Base-by-base conservation (phyloP, 1,140 invertebrate species). In the Brachionus calyciflorus region DNA sequence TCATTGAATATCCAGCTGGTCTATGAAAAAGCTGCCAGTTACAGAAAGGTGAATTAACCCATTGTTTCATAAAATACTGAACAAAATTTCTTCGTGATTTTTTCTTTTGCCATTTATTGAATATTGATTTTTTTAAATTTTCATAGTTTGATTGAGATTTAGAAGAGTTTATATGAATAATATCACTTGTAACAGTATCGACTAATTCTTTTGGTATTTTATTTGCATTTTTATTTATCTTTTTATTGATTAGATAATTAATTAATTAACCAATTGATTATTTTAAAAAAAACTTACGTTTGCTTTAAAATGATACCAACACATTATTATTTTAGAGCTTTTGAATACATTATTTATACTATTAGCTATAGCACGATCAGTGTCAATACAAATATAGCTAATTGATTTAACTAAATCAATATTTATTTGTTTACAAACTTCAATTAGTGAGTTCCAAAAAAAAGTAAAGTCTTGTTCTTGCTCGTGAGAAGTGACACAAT, bases 171-270 rank as follows among this genome's bases (percentile, higher is more conserved):
- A 53, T n/a, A 24, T 53, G 21, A 21, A 53, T 19, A 53, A 53
- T 53, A 53, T 53, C 51, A 24, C 24, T 53, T 9, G 24, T 24
- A 53, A 53, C 21, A 21, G 24, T 21, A 53, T 53, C 51, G 17
- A 21, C n/a, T 21, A 53, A 26, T 9, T 19, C 10, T 53, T 53
- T 53, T 10, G 51, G 51, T n/a, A 53, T 53, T 53, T 53, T 53
- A 21, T 53, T 53, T 53, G 9, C 17, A 53, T 53, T 53, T 53
- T 53, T 53, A 21, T 53, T 53, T 21, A 53, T 53, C 51, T 53
- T 21, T n/a, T n/a, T n/a, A n/a, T n/a, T n/a, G n/a, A n/a, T n/a
- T n/a, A n/a, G n/a, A n/a, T n/a, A n/a, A n/a, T n/a, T n/a, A n/a
- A n/a, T n/a, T n/a, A n/a, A n/a, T n/a, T n/a, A n/a, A n/a, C n/a